Base-by-base conservation (phyloP, 92 coral and sea anemone species). In the Muricea muricata region DNA sequence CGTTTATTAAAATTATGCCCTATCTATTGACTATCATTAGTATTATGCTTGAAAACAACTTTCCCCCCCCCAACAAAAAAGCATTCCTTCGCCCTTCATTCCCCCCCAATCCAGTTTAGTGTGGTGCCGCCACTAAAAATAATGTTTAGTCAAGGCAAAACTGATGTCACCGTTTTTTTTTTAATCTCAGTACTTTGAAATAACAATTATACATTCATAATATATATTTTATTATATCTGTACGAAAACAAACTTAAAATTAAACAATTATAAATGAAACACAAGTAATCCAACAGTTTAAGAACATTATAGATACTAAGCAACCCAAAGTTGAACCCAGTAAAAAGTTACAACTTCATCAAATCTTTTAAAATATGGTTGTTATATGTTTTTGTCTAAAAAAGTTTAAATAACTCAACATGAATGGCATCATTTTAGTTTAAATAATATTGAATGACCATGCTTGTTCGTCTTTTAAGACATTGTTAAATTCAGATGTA, bases 391-490 rank as follows among this genome's bases (percentile, higher is more conserved):
- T 11, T 60, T 18, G 67, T 60, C 67, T 1, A 48, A 48, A 48
- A 48, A 48, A 39, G 45, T 54, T 7, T 15, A 23, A 54, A 54
- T 15, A 54, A 17, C 20, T 54, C 61, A 54, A 54, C 61, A 5
- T 54, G 15, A 17, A 8, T 54, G 25, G 61, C 25, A 3, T 54
- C 33, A 8, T 25, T 60, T 68, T 12, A 31, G 5, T 66, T 81
- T 57, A 84, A 84, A 73, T 72, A 56, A 72, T 84, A 30, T 73
- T 67, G 57, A 84, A 84, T 72, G 87, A 84, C 86, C 82, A 84
- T n/a, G n/a, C n/a, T n/a, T n/a, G n/a, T n/a, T n/a, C n/a, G n/a
- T n/a, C n/a, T n/a, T n/a, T n/a, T n/a, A 84, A 46, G 21, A 84
- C 15, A 56, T 61, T 84, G 24, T 31, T 73, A 7, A 84, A 84